Evolutionary conservation across 1,140 invertebrate species (phyloP), one percentile per base, ranked within the genome.

Genomic region (Elymnias hypermnestra): DNA sequence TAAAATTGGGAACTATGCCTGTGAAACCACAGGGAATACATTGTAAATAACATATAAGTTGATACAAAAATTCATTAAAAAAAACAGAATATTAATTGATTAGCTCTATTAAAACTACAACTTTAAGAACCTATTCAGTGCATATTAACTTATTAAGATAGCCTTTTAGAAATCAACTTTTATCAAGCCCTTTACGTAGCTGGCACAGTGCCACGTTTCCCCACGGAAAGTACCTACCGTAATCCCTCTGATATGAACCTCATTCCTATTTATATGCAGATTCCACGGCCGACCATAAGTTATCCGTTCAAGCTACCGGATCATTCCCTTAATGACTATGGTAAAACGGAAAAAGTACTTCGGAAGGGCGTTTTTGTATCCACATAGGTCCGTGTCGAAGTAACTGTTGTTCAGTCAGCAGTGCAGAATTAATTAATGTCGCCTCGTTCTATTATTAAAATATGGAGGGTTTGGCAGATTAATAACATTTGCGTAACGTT

Each of bases 221-320:
- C 47, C 49, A 46, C 47, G 49, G 42, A 50, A 47, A 49, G 52
- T 45, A 43, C 52, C 52, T 42, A 10, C 49, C 42, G 50, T 61
- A 57, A 72, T 69, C 69, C 69, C 69, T 57, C 57, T 47, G 58
- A 58, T 61, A 62, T 64, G 57, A 66, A 72, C 65, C 72, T 65
- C 72, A 66, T 65, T 74, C 61, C 74, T 76, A 83, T 83, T 83
- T 83, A 83, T 79, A 83, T 83, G 78, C 75, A 83, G 75, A 83
- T 83, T 79, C 67, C 72, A 72, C 59, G 63, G 68, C 75, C 71
- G 65, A 72, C 75, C 78, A 79, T 83, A 83, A 83, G 75, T 83
- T 83, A 83, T 77, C 71, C 74, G 73, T 63, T 73, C 65, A 64
- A 61, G 61, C 64, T 47, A 64, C 63, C 65, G 75, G 73, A 79